phyloP scores from a whole-genome alignment of 2,888 invertebrate genomes.

The Epirrhoe alternata region DNA sequence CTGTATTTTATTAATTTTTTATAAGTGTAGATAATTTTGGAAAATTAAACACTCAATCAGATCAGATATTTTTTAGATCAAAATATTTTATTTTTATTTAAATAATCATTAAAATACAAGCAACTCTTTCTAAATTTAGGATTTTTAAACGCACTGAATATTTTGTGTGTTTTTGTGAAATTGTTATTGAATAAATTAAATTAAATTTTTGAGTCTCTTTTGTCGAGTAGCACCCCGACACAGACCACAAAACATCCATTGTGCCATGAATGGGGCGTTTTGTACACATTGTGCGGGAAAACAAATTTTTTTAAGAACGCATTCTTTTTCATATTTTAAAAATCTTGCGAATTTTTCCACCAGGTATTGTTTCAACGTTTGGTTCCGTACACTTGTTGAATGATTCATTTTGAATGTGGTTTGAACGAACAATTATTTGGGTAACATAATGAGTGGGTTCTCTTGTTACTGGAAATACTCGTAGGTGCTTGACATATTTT shows the following conservation, averaged over 20 bases:
- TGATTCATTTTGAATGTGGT: conserved; percentile 63
- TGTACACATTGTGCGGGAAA: conserved; percentile 73
- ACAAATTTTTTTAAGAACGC: conserved; percentile 80
- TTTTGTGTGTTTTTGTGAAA: too few relatives aligned
- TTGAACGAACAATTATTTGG: conserved; percentile 10
- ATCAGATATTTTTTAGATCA: too few relatives aligned
- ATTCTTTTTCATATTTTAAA: conserved; percentile 61
- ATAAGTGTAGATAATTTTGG: too few relatives aligned
- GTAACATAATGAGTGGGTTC: not conserved
- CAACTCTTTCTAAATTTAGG: too few relatives aligned
- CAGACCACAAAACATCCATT: conserved; percentile 66
- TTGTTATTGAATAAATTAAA: too few relatives aligned
- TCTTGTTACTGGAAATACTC: not conserved
- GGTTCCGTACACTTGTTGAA: conserved; percentile 69
- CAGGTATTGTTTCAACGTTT: conserved; percentile 47
- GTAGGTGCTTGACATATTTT: not conserved
- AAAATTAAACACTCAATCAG: too few relatives aligned
- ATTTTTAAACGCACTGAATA: too few relatives aligned
- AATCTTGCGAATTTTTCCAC: conserved; percentile 42
- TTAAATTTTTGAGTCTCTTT: too few relatives aligned
- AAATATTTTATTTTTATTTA: too few relatives aligned
- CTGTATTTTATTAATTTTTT: too few relatives aligned
- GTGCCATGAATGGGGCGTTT: conserved; percentile 78
- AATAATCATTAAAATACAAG: too few relatives aligned
- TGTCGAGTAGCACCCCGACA: conserved; percentile 33